These are phyloP conservation scores for Antheraea yamamai DNA, from an alignment of 2,888 invertebrate species.

Conservation along the genomic window DNA sequence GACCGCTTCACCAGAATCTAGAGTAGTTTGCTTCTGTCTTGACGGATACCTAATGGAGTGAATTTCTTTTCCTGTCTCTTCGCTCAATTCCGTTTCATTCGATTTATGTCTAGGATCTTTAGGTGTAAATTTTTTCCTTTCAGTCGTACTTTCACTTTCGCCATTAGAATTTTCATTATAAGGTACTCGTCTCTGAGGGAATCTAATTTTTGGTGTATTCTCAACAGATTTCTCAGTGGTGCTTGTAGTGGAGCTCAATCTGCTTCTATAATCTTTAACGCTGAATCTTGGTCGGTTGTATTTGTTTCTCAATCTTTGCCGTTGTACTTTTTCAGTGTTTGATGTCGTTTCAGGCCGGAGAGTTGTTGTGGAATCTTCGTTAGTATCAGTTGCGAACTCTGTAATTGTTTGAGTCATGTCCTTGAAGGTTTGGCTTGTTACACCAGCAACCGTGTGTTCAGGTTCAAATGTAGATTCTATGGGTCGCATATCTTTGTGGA, in stretches of 20 bases:
- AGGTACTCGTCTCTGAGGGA: constrained; percentile 75
- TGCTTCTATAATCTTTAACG: constrained; percentile 88
- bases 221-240: constrained; percentile 65
- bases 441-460: constrained; percentile 9
- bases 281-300: constrained; percentile 88
- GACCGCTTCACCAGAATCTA: constrained; percentile 59
- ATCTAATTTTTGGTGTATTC: constrained; percentile 68
- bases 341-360: constrained; percentile 57
- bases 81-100: constrained; percentile 56
- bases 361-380: constrained; percentile 54
- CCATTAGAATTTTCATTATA: constrained; percentile 55
- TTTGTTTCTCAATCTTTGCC: constrained; percentile 76
- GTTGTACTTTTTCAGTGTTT: constrained; percentile 51
- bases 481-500: constrained; percentile 73
- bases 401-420: constrained; percentile 51
- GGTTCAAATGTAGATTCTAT: constrained; percentile 68
- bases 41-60: constrained; percentile 53
- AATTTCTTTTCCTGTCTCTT: constrained; percentile 61
- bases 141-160: constrained; percentile 70
- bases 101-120: constrained; percentile 72
- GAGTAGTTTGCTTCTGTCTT: constrained; percentile 63
- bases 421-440: constrained; percentile 38
- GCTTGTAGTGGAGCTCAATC: constrained; percentile 82
- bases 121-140: constrained; percentile 77
- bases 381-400: constrained; percentile 45